Evolutionary conservation across 30 jellyfish, hydroid and myxozoan genomes (phyloP), one percentile per base, ranked within the genome.

Genomic region (Rhopilema esculentum): DNA sequence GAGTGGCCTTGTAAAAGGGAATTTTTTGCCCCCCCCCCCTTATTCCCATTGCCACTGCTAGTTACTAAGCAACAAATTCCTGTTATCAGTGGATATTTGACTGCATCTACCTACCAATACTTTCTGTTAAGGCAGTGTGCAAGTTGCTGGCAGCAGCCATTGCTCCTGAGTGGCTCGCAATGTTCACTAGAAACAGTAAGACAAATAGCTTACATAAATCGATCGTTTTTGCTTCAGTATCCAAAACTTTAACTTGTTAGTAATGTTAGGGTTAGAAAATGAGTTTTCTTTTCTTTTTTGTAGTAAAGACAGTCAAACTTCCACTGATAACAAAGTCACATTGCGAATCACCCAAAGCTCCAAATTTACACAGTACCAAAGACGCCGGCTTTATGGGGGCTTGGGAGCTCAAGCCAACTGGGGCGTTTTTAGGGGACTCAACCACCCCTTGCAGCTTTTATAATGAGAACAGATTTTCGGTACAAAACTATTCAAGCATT

Each of bases 61-160:
- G n/a, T n/a, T n/a, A n/a, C n/a, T n/a, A n/a, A n/a, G n/a, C n/a
- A n/a, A 40, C 57, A 40, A 40, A 12, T 12, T 40, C 9, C 57
- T 67, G 69, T 61, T 63, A 72, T 79, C 94, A 85, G 94, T 85
- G 94, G 88, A 85, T 32, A 16, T 79, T 73, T 61, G 94, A 85
- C 94, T 66, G 77, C 66, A 72, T 49, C 79, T 77, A 76, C 95
- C 31, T 87, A 87, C 95, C 95, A 87, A 87, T 87, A 66, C 95
- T 87, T 24, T 87, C 95, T 77, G 78, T 53, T 75, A 87, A 28
- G 17, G 85, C 95, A 75, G 57, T 49, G 90, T 87, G 82, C 72
- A 87, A 64, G 79, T 51, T 76, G 24, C 95, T 90, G 26, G 95
- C 95, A 17, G 95, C 95, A 0, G 90, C 90, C 76, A 87, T 70